Evolutionary conservation across 2,113 vertebrate genomes (phyloP).

Genomic region (Pedetes capensis): DNA sequence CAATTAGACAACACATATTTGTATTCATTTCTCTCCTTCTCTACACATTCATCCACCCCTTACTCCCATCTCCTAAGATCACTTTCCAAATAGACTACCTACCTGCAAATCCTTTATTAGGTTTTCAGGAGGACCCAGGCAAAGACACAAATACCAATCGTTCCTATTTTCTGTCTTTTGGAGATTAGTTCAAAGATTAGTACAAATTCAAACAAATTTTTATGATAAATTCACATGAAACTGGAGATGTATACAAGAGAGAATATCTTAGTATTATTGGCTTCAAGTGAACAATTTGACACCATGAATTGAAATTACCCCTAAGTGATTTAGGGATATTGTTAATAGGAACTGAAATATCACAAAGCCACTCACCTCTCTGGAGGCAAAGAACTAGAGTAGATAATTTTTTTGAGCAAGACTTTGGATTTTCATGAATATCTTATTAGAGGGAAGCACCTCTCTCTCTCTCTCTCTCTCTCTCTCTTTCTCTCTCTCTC

Average conservation of each 20-base stretch:
- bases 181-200: neutral
- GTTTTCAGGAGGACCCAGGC: neutral
- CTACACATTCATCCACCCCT: neutral
- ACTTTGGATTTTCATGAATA: no score
- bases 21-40: neutral
- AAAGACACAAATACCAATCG: neutral
- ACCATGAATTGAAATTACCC: neutral
- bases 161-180: neutral
- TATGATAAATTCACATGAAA: constrained; percentile 8
- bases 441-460: no score
- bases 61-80: neutral
- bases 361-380: neutral
- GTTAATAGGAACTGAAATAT: neutral
- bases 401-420: no score
- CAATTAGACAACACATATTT: neutral
- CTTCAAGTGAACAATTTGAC: constrained; percentile 6
- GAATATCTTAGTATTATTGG: neutral
- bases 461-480: no score
- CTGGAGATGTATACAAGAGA: neutral
- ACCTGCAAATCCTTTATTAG: neutral
- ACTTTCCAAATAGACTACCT: neutral
- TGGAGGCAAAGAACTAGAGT: neutral
- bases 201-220: neutral
- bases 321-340: neutral
- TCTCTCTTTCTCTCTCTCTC: no score